phyloP scores from a whole-genome alignment of 2,113 vertebrate genomes.

The Bufo bufo region DNA sequence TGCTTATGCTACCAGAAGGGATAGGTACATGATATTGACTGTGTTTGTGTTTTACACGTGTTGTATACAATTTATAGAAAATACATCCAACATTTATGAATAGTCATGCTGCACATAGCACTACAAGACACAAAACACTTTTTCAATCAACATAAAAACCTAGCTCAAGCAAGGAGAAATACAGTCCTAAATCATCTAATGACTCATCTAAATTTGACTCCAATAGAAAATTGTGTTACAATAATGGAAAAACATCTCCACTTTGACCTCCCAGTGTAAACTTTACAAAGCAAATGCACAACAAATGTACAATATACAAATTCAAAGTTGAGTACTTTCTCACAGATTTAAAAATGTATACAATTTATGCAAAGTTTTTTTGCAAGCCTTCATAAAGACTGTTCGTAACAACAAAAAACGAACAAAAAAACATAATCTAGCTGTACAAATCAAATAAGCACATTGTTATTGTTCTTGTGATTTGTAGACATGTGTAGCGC shows the following conservation, averaged over 20 bases:
- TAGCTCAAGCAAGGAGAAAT: neutral
- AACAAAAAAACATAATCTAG: neutral
- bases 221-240: neutral
- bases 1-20: neutral
- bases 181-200: neutral
- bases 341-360: too few species aligned
- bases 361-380: too few species aligned
- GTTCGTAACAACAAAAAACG: neutral
- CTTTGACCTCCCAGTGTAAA: neutral
- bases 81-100: neutral
- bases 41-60: constrained; percentile 28
- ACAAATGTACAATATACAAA: neutral
- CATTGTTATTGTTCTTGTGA: neutral
- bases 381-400: neutral
- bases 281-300: neutral
- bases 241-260: neutral
- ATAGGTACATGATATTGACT: neutral
- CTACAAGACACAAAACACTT: neutral
- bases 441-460: neutral
- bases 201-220: neutral
- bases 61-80: neutral
- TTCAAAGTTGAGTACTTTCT: too few species aligned
- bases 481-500: neutral
- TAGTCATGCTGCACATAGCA: neutral
- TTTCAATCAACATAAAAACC: neutral